Evolutionary conservation across 1,140 invertebrate species (phyloP).

Genomic region (Latrodectus geometricus): DNA sequence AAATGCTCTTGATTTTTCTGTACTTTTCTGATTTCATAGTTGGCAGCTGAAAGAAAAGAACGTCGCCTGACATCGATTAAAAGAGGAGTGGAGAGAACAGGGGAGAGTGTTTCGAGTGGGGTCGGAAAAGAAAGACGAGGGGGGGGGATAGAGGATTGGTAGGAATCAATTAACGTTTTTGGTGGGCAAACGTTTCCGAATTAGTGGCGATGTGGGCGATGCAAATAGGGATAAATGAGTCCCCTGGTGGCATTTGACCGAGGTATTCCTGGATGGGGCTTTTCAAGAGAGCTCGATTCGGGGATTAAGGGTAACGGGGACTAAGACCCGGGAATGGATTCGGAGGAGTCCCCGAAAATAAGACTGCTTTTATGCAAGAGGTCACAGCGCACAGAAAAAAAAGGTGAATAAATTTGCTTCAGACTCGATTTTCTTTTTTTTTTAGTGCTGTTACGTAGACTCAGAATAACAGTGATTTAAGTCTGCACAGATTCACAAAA

Average conservation of each 20-base stretch:
- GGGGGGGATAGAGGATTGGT: neutral
- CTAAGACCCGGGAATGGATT: constrained; percentile 42
- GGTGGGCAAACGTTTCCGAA: constrained; percentile 44
- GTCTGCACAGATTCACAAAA: too few relatives aligned
- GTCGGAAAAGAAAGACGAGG: neutral
- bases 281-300: constrained; percentile 45
- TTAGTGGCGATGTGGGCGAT: constrained; percentile 47
- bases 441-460: too few relatives aligned
- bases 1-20: too few relatives aligned
- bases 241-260: constrained; percentile 56
- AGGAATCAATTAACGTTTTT: constrained; percentile 59
- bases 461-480: too few relatives aligned
- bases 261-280: constrained; percentile 39
- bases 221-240: constrained; percentile 59
- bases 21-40: too few relatives aligned
- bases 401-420: constrained; percentile 26
- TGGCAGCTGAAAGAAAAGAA: too few relatives aligned
- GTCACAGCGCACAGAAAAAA: constrained; percentile 28
- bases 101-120: too few relatives aligned
- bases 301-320: constrained; percentile 30
- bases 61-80: too few relatives aligned
- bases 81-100: too few relatives aligned
- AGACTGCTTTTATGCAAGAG: constrained; percentile 35
- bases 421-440: too few relatives aligned
- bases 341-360: constrained; percentile 36